Conservation (phyloP, 1,140 invertebrate genomes). For the Scaptomyza hsui region DNA sequence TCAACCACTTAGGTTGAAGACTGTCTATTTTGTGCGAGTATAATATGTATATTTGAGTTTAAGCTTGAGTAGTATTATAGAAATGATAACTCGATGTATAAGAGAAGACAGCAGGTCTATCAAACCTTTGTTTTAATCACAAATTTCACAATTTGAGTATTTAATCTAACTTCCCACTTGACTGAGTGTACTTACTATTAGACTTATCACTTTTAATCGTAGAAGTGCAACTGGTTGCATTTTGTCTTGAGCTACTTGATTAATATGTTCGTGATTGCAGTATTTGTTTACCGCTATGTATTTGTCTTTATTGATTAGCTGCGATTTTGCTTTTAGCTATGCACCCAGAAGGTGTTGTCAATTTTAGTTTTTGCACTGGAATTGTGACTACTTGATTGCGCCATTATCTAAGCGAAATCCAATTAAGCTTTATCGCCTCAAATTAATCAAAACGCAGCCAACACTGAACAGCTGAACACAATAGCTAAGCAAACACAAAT, state of each 20-base stretch:
- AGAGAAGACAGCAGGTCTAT: no score
- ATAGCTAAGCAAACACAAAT: conserved; percentile 73
- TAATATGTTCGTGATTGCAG: conserved; percentile 8
- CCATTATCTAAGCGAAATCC: conserved; percentile 76
- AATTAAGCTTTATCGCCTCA: conserved; percentile 81
- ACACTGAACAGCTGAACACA: conserved; percentile 67
- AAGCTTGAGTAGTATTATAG: no score
- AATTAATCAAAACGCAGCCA: conserved; percentile 66
- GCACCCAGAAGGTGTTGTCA: conserved; percentile 10
- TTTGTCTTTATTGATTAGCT: conserved; percentile 53
- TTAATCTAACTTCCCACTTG: not conserved
- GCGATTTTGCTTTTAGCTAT: conserved; percentile 64
- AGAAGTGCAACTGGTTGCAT: conserved; percentile 20
- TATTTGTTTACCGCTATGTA: conserved; percentile 13
- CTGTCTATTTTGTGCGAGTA: no score
- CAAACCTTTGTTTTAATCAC: not conserved
- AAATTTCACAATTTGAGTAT: not conserved
- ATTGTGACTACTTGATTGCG: conserved; percentile 31
- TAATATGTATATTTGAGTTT: no score
- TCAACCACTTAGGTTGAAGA: no score
- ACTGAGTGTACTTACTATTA: not conserved
- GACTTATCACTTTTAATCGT: conserved; percentile 10
- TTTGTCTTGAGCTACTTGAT: conserved; percentile 8
- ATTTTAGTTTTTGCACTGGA: conserved; percentile 9
- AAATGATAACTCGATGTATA: no score